Base-by-base conservation (phyloP, 1,140 invertebrate species). In the Eulimnadia texana region DNA sequence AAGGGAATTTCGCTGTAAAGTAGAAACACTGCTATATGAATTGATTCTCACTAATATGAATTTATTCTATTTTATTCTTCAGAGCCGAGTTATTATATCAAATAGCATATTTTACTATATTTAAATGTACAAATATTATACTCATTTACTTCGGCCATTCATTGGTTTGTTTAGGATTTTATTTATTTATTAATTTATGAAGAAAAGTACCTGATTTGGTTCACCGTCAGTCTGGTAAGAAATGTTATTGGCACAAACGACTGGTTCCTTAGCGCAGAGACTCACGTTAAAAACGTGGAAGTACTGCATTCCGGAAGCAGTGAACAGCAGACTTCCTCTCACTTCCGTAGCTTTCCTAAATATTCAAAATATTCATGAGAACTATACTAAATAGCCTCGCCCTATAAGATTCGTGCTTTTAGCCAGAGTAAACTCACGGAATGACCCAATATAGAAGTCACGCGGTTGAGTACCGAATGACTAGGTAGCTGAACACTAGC, bases 211-310 rank as follows among this genome's bases (percentile, higher is more conserved):
- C 55, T 57, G 55, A 57, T 57, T 57, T 57, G 55, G 55, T 33
- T 57, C 55, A 9, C 55, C 55, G 16, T 57, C 55, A 16, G 55
- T 16, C 19, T 57, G 55, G 22, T 33, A 24, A 2, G 74, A 70
- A 20, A 76, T 70, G 62, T 78, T 78, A 65, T 77, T 76, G 22
- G 66, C 58, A 67, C 78, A 80, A 10, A 67, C 66, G 19, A 72
- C 75, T 54, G 69, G 65, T 13, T 66, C 64, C 29, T 68, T 65
- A 13, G 74, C 75, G 71, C 80, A 82, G 9, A 82, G 68, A 58
- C 73, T 76, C n/a, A 82, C 71, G 65, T 82, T 81, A 66, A 81
- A 82, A 22, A 76, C 67, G 67, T 82, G 80, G 65, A 71, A 79
- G 66, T 80, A 82, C 63, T 78, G 72, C 19, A 75, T 79, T 13